Evolutionary conservation across 2,888 invertebrate genomes (phyloP).

Genomic region (Zele albiditarsus): DNA sequence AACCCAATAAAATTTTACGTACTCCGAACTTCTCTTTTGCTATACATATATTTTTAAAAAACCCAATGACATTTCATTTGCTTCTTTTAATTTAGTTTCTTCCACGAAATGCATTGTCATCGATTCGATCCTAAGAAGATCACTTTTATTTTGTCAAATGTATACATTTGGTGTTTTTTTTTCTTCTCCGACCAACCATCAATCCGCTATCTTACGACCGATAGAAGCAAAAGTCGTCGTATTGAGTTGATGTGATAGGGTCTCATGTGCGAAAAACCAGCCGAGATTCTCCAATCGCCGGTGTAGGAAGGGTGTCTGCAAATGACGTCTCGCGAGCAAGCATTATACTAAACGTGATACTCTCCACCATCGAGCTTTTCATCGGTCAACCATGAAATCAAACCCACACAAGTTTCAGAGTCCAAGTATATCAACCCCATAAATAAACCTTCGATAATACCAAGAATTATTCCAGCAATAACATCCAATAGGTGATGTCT

Average conservation of each 20-base stretch:
- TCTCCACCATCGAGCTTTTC: slow-evolving; percentile 82
- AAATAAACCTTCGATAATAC: slow-evolving; percentile 81
- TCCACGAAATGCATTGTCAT: too few species aligned
- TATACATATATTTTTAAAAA: neutral
- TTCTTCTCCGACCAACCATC: too few species aligned
- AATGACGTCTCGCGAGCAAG: neutral
- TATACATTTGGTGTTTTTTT: too few species aligned
- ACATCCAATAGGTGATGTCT: slow-evolving; percentile 93
- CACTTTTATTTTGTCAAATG: too few species aligned
- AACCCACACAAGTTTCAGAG: slow-evolving; percentile 76
- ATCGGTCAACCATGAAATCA: slow-evolving; percentile 79
- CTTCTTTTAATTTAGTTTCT: too few species aligned
- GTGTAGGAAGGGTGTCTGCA: too few species aligned
- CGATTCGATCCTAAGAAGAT: too few species aligned
- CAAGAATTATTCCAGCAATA: slow-evolving; percentile 82
- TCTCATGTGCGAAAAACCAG: too few species aligned
- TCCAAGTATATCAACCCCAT: slow-evolving; percentile 82
- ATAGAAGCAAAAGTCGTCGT: too few species aligned
- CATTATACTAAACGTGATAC: slow-evolving; percentile 76
- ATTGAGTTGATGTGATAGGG: too few species aligned
- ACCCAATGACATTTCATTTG: neutral
- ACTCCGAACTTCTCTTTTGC: neutral
- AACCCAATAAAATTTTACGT: neutral
- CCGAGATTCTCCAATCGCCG: too few species aligned
- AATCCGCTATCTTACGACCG: too few species aligned